Conservation (phyloP, 2,797 vertebrate genomes). For the Peromyscus eremicus region DNA sequence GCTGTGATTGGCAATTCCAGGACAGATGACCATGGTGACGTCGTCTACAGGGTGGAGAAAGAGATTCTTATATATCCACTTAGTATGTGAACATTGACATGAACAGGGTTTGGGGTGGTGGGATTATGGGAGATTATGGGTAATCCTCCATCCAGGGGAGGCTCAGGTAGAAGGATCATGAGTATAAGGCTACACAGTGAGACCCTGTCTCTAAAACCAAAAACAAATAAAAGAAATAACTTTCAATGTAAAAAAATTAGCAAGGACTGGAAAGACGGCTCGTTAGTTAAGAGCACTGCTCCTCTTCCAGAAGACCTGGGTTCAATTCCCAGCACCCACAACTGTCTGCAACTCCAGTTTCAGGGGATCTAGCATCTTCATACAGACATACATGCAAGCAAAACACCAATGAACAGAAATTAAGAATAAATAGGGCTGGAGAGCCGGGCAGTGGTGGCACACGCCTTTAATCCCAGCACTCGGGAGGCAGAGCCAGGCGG, state of each 20-base stretch:
- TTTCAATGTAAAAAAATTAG: neutral
- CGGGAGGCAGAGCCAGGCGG: too few species aligned
- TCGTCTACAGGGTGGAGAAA: conserved; percentile 89
- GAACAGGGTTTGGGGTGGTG: neutral
- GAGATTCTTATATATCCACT: neutral
- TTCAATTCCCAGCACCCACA: neutral
- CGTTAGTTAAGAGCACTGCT: neutral
- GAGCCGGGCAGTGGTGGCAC: too few species aligned
- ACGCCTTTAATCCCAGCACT: too few species aligned
- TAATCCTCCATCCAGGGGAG: neutral
- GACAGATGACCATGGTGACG: conserved; percentile 99
- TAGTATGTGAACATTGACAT: neutral
- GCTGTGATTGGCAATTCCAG: conserved; percentile 99
- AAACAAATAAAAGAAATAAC: neutral
- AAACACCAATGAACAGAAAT: neutral
- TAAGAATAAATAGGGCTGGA: neutral
- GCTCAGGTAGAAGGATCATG: neutral
- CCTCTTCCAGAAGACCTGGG: neutral
- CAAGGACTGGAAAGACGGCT: neutral
- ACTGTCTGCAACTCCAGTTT: neutral
- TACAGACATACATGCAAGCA: neutral
- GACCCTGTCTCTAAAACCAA: neutral
- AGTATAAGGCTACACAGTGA: neutral
- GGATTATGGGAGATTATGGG: neutral
- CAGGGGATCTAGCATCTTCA: neutral